These are phyloP conservation scores for Junonia oenone DNA, from an alignment of 2,888 invertebrate species.

Conservation along the genomic window DNA sequence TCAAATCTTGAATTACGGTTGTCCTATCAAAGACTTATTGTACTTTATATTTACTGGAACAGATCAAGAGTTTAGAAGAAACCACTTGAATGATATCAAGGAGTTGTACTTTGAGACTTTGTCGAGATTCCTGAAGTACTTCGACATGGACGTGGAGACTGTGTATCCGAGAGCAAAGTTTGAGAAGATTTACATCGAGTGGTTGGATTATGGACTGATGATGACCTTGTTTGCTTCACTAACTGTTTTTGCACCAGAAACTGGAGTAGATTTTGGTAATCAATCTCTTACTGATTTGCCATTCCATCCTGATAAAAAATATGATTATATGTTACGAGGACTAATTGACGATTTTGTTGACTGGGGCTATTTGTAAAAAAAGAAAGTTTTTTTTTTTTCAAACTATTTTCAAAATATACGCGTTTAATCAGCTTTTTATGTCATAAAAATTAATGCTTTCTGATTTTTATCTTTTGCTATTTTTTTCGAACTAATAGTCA, in stretches of 20 bases:
- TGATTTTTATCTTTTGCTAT: too few species aligned
- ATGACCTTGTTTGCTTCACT: conserved; percentile 32
- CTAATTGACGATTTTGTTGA: conserved; percentile 38
- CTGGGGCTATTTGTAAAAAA: conserved; percentile 19
- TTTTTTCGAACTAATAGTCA: too few species aligned
- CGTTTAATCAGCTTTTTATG: too few species aligned
- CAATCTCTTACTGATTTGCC: conserved; percentile 25
- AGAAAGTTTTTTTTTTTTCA: too few species aligned
- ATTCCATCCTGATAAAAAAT: conserved; percentile 35
- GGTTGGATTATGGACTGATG: conserved; percentile 45
- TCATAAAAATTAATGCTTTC: too few species aligned
- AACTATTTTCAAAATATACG: too few species aligned
- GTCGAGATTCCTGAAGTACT: conserved; percentile 38
- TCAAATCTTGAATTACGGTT: conserved; percentile 34
- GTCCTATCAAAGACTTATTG: conserved; percentile 38
- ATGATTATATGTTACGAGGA: conserved; percentile 36
- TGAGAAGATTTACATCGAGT: conserved; percentile 38
- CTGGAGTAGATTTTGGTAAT: conserved; percentile 37
- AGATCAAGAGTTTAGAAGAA: conserved; percentile 42
- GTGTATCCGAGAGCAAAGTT: conserved; percentile 41
- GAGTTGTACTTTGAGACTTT: conserved; percentile 42
- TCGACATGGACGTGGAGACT: conserved; percentile 37
- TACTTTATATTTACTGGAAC: conserved; percentile 43
- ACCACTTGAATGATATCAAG: conserved; percentile 40
- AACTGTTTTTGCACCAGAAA: conserved; percentile 40